Base-by-base conservation (phyloP, 1,140 invertebrate genomes). In the Amyelois transitella region DNA sequence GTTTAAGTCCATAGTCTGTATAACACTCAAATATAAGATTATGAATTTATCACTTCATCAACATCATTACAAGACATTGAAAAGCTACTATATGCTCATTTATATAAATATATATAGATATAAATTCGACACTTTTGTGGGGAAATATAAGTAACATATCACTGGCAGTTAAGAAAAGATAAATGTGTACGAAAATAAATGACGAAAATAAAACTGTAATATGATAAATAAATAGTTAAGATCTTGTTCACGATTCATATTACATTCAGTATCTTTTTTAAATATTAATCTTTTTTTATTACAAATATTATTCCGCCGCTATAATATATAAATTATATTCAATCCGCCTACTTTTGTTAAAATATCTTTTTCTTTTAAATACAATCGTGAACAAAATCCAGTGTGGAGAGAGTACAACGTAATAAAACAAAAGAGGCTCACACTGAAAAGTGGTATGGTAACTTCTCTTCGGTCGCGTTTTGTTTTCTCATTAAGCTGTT, bases 401-500 rank as follows among this genome's bases (percentile, higher is more conserved):
- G 22, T 17, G 43, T 38, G 7, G 12, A n/a, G n/a, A n/a, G n/a
- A n/a, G n/a, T 8, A 25, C 58, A 68, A 60, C 55, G 50, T 71
- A 77, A 73, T 62, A 78, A 75, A 81, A 81, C 69, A 77, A 73
- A 85, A 86, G 60, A 77, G 72, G 81, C 88, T 89, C 88, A 89
- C 88, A 87, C 83, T 87, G 86, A 87, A 89, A 89, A 89, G 86
- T 86, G 82, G 86, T 89, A 89, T 75, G 78, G 83, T 87, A 88
- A 88, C 75, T 87, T 87, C 80, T 86, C 86, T 66, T 78, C 84
- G 62, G 66, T 71, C 64, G 67, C 66, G 71, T 67, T 77, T 78
- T 75, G 66, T 69, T 72, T 77, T 83, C 72, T 83, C 86, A 88
- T 81, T 81, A 88, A 76, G 70, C 66, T 76, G 83, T 88, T 89